Conservation (phyloP, 2,888 invertebrate genomes). For the Eustalomyia histrio region DNA sequence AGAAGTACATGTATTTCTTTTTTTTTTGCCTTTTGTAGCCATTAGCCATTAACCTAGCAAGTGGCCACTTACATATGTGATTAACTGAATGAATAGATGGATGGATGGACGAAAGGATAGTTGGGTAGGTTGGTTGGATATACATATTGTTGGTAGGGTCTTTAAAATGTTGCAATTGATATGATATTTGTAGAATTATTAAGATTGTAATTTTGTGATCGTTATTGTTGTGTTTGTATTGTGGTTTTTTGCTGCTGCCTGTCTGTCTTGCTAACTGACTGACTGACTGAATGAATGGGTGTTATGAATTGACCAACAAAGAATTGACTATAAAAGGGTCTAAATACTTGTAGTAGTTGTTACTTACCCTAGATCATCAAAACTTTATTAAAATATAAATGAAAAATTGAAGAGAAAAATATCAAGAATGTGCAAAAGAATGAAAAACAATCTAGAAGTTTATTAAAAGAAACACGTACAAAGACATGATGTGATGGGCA, state of each 20-base stretch:
- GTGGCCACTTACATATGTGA: neutral
- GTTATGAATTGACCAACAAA: constrained; percentile 31
- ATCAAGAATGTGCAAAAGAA: constrained; percentile 29
- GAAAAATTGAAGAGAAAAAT: neutral
- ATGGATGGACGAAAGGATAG: neutral
- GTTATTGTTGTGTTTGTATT: constrained; percentile 10
- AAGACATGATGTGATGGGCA: constrained; percentile 65
- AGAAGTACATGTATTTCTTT: constrained; percentile 13
- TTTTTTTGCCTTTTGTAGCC: neutral
- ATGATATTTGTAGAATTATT: constrained; percentile 58
- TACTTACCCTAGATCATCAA: constrained; percentile 49
- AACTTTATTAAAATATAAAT: constrained; percentile 47
- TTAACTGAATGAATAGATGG: neutral
- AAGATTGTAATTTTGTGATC: constrained; percentile 32
- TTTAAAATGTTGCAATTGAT: constrained; percentile 43
- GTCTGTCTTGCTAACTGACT: constrained; percentile 29
- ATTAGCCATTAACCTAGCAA: constrained; percentile 18
- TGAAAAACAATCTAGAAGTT: constrained; percentile 48
- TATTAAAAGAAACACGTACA: constrained; percentile 65
- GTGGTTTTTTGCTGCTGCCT: constrained; percentile 27
- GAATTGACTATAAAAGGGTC: constrained; percentile 9
- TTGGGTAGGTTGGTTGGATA: constrained; percentile 11
- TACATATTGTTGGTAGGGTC: neutral
- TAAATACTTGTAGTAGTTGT: constrained; percentile 16
- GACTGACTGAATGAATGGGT: constrained; percentile 19